phyloP scores from a whole-genome alignment of 1,140 invertebrate species.

The Onthophagus taurus region DNA sequence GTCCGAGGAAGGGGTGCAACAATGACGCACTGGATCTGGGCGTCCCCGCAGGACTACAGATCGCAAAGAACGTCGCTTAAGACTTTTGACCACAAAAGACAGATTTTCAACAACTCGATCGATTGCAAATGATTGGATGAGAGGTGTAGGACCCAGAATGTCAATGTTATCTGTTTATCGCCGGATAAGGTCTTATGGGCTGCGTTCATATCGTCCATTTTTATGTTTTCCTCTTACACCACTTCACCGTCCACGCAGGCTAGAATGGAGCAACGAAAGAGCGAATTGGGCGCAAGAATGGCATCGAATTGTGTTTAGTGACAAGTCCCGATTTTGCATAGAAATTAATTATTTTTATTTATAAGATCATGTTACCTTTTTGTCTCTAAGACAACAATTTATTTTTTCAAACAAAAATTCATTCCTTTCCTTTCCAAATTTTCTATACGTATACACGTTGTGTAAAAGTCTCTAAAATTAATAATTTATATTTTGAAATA shows the following conservation, averaged over 20 bases:
- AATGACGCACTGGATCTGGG: constrained; percentile 4
- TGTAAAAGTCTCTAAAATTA: too few relatives aligned
- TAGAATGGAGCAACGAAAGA: not conserved
- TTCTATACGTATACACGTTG: too few relatives aligned
- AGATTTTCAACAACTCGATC: too few relatives aligned
- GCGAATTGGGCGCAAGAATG: not conserved
- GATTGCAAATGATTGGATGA: too few relatives aligned
- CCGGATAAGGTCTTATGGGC: not conserved
- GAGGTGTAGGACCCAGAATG: too few relatives aligned
- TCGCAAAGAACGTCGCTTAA: constrained; percentile 5
- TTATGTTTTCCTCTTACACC: not conserved
- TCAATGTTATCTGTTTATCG: too few relatives aligned
- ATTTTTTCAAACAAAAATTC: too few relatives aligned
- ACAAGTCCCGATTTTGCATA: constrained; percentile 2
- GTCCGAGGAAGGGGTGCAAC: constrained; percentile 5
- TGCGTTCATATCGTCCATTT: not conserved
- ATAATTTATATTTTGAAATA: too few relatives aligned
- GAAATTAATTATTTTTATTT: too few relatives aligned
- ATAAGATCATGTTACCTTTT: too few relatives aligned
- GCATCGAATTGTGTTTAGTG: not conserved
- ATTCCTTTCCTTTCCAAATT: too few relatives aligned
- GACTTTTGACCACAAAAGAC: constrained; percentile 6
- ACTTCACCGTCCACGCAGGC: not conserved
- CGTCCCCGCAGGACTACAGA: constrained; percentile 6
- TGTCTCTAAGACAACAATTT: too few relatives aligned